Percentiles rank a stretch among this genome's conserved stretches.
Conservation (phyloP, 2,888 invertebrate species). For the Dusona sp. region DNA sequence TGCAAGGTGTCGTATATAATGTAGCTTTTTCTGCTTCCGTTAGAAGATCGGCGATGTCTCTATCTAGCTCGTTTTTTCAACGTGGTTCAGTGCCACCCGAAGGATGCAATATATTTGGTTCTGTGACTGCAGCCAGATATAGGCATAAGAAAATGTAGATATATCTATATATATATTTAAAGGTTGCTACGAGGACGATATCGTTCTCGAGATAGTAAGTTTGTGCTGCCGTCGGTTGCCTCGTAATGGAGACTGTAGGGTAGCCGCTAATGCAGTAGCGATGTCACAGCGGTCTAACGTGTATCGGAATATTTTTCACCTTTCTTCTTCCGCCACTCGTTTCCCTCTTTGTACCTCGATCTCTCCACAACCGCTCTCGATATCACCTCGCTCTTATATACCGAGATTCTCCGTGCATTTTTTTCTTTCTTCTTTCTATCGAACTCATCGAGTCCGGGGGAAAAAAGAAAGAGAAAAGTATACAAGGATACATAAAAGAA, state of each 20-base stretch:
- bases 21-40: constrained; percentile 62
- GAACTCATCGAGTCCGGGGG: constrained; percentile 24
- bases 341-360: constrained; percentile 60
- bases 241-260: constrained; percentile 84
- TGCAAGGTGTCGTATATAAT: constrained; percentile 31
- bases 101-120: constrained; percentile 81
- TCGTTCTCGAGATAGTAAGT: constrained; percentile 80
- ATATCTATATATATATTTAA: constrained; percentile 69
- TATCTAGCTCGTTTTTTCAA: constrained; percentile 76
- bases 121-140: constrained; percentile 73
- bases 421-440: constrained; percentile 20
- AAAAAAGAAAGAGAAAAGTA: constrained; percentile 23
- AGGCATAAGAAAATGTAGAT: constrained; percentile 37
- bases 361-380: constrained; percentile 67
- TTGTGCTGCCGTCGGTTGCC: constrained; percentile 69
- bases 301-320: constrained; percentile 71
- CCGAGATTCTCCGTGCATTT: constrained; percentile 46
- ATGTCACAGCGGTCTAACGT: constrained; percentile 79
- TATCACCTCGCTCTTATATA: constrained; percentile 67
- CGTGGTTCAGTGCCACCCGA: constrained; percentile 60
- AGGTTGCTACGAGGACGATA: constrained; percentile 79
- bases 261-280: constrained; percentile 85
- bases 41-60: constrained; percentile 81
- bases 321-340: constrained; percentile 61
- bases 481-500: constrained; percentile 18